A percentile compares a stretch with the other conserved stretches of the same genome.
Evolutionary conservation across 2,113 vertebrate genomes (phyloP).

Genomic region (Mola mola): DNA sequence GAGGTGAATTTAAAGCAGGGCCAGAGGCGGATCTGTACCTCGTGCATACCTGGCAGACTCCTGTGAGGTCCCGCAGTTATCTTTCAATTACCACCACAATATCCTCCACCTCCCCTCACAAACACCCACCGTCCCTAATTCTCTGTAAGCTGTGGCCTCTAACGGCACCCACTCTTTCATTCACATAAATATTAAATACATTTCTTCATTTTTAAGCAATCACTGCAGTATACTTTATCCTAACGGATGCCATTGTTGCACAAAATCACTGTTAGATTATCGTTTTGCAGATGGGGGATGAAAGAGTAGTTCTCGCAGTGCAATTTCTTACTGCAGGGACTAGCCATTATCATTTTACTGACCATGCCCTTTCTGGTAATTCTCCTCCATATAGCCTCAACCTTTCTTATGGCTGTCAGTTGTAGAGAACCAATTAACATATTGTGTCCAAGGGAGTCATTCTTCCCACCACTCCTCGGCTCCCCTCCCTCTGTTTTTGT

Average conservation of each 20-base stretch:
- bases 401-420: conserved; percentile 76
- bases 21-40: conserved; percentile 39
- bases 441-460: conserved; percentile 74
- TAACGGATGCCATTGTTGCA: conserved; percentile 52
- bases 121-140: conserved; percentile 36
- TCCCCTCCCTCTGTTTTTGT: conserved; percentile 70
- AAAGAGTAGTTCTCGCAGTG: conserved; percentile 36
- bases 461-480: conserved; percentile 53
- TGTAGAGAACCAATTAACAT: conserved; percentile 80
- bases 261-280: conserved; percentile 56
- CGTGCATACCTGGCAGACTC: conserved; percentile 41
- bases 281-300: conserved; percentile 39
- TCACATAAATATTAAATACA: conserved; percentile 8
- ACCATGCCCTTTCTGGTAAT: conserved; percentile 67
- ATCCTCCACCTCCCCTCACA: conserved; percentile 35
- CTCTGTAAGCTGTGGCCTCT: conserved; percentile 18
- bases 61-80: conserved; percentile 53
- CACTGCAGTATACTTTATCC: conserved; percentile 36
- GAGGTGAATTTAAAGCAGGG: conserved; percentile 74
- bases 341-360: conserved; percentile 64
- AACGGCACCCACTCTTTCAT: conserved; percentile 20
- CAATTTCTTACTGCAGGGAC: conserved; percentile 45
- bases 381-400: conserved; percentile 62
- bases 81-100: conserved; percentile 68
- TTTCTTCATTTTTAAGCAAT: conserved; percentile 15